Percentiles rank a stretch among this genome's conserved stretches.
Conservation (phyloP, 2,888 invertebrate genomes). For the Troides helena region DNA sequence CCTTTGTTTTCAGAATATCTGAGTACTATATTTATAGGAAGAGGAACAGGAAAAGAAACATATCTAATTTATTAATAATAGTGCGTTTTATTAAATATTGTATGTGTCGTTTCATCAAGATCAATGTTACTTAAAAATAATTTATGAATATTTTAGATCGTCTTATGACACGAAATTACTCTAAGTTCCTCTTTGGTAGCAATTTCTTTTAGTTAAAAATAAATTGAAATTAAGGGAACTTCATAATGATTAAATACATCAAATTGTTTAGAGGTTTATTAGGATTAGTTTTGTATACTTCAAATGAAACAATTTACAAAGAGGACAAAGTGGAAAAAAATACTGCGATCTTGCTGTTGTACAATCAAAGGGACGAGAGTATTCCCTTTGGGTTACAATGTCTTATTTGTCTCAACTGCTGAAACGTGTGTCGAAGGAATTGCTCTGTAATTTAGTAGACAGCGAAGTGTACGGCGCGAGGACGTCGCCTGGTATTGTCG, state of each 20-base stretch:
- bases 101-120: too few relatives aligned
- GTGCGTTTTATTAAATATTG: too few relatives aligned
- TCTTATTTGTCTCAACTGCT: slow-evolving; percentile 39
- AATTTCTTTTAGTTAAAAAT: too few relatives aligned
- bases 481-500: slow-evolving; percentile 55
- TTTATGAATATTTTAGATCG: too few relatives aligned
- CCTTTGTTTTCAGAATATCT: too few relatives aligned
- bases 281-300: too few relatives aligned
- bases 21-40: neutral
- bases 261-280: too few relatives aligned
- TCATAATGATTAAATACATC: too few relatives aligned
- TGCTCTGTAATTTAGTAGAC: slow-evolving; percentile 58
- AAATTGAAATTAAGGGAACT: too few relatives aligned
- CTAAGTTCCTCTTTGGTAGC: too few relatives aligned
- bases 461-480: slow-evolving; percentile 51
- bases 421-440: slow-evolving; percentile 45
- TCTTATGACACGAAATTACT: too few relatives aligned
- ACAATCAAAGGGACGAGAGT: slow-evolving; percentile 2
- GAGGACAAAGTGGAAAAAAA: neutral
- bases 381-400: slow-evolving; percentile 35
- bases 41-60: neutral
- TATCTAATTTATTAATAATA: neutral
- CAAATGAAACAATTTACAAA: neutral
- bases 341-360: neutral
- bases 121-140: too few relatives aligned